phyloP scores from a whole-genome alignment of 1,140 invertebrate species.

The Drosophila repletoides region DNA sequence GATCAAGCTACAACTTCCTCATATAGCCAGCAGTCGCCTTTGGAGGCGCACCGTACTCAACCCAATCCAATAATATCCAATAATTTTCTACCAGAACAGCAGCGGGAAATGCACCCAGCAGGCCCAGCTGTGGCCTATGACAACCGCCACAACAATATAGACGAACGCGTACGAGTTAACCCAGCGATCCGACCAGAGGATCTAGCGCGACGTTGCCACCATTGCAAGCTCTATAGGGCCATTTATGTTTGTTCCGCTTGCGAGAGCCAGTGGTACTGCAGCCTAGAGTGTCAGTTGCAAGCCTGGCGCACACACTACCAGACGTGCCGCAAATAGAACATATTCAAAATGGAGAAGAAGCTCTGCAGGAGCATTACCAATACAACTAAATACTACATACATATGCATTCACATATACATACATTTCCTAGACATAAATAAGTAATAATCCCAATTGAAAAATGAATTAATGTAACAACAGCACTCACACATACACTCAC shows the following conservation, averaged over 20 bases:
- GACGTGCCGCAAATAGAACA: slow-evolving; percentile 38
- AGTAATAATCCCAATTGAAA: no score
- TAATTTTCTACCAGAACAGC: background rate
- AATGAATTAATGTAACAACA: slow-evolving; percentile 2
- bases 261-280: slow-evolving; percentile 95
- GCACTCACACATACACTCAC: no score
- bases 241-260: slow-evolving; percentile 94
- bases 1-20: slow-evolving; percentile 15
- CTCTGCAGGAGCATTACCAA: slow-evolving; percentile 61
- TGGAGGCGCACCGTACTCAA: slow-evolving; percentile 6
- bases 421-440: background rate
- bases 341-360: no score
- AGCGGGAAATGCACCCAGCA: background rate
- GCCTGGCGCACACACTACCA: slow-evolving; percentile 51
- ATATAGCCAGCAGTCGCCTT: background rate
- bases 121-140: background rate
- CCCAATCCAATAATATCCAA: slow-evolving; percentile 2
- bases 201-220: slow-evolving; percentile 86
- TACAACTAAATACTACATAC: slow-evolving; percentile 38
- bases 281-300: slow-evolving; percentile 88
- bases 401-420: slow-evolving; percentile 3
- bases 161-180: background rate
- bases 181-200: slow-evolving; percentile 30
- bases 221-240: slow-evolving; percentile 89
- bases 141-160: slow-evolving; percentile 7